Conservation (phyloP, 2,797 vertebrate species). For the Oophaga sylvatica region DNA sequence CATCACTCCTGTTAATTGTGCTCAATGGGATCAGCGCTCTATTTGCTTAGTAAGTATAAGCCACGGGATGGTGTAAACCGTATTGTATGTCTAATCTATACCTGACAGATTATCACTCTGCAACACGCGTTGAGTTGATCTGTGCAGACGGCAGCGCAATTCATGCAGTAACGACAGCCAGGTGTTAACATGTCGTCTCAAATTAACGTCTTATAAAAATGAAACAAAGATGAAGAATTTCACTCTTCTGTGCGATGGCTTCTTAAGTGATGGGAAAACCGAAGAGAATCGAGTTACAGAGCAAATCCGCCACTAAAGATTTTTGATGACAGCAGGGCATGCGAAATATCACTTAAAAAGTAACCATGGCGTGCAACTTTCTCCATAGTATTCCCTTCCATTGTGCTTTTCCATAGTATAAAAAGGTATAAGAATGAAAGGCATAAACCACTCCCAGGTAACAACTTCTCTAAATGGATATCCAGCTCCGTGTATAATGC, state of each 20-base stretch:
- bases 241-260: slow-evolving; percentile 26
- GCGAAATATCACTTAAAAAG: slow-evolving; percentile 29
- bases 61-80: slow-evolving; percentile 37
- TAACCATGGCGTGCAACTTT: background rate
- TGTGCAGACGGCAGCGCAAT: slow-evolving; percentile 2
- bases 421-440: background rate
- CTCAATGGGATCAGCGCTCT: slow-evolving; percentile 41
- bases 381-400: background rate
- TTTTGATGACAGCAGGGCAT: slow-evolving; percentile 38
- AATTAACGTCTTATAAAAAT: slow-evolving; percentile 48
- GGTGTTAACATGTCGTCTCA: slow-evolving; percentile 53
- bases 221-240: slow-evolving; percentile 48
- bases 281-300: slow-evolving; percentile 24
- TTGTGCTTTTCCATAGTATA: background rate
- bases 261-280: slow-evolving; percentile 40
- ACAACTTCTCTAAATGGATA: background rate
- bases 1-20: slow-evolving; percentile 50
- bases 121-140: slow-evolving; percentile 36
- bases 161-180: slow-evolving; percentile 14
- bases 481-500: background rate
- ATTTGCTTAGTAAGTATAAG: slow-evolving; percentile 56
- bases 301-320: slow-evolving; percentile 44
- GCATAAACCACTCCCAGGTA: background rate
- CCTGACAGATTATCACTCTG: slow-evolving; percentile 52
- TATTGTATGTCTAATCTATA: slow-evolving; percentile 49